Evolutionary conservation across 2,888 invertebrate species (phyloP), one percentile per base, ranked within the genome.

Genomic region (Nymphalis polychloros): DNA sequence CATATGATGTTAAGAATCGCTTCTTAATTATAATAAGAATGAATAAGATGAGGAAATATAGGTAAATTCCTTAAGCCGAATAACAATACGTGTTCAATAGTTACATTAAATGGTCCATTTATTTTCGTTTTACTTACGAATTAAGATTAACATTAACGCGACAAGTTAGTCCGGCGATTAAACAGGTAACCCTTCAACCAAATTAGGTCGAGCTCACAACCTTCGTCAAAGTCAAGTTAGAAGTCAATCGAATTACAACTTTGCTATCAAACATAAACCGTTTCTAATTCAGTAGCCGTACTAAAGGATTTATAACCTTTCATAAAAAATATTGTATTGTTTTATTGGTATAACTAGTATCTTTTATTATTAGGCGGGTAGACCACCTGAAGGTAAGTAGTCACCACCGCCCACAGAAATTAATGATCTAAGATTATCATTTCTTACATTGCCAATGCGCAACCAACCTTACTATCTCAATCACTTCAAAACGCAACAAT

Each of bases 211-310:
- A 64, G 63, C 64, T 66, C 61, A 60, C 64, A 69, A 75, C 75
- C 75, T 73, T 68, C 70, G 70, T 75, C 75, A 75, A 73, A 72
- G 67, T 71, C 72, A 70, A 72, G 69, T 74, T 72, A 69, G 67
- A 66, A 74, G 73, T 73, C 73, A 74, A 74, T 75, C 64, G 71
- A 71, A 73, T 72, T 62, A 72, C 66, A 69, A 66, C 57, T 70
- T 69, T 63, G 48, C 10, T 16, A 52, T 52, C 23, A 52, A 52
- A 52, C 23, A 13, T 52, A 23, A 20, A 52, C 20, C 13, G 23
- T 16, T 35, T 31, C 19, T 27, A n/a, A 7, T 31, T 49, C 13
- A 8, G 13, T 49, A 41, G 13, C 41, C 13, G 13, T 41, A 41
- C 13, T 13, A 41, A 41, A 41, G 4, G 41, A 41, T 13, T 41